Evolutionary conservation across 2,797 vertebrate species (phyloP), one percentile per base, ranked within the genome.

Genomic region (Acipenser oxyrinchus): DNA sequence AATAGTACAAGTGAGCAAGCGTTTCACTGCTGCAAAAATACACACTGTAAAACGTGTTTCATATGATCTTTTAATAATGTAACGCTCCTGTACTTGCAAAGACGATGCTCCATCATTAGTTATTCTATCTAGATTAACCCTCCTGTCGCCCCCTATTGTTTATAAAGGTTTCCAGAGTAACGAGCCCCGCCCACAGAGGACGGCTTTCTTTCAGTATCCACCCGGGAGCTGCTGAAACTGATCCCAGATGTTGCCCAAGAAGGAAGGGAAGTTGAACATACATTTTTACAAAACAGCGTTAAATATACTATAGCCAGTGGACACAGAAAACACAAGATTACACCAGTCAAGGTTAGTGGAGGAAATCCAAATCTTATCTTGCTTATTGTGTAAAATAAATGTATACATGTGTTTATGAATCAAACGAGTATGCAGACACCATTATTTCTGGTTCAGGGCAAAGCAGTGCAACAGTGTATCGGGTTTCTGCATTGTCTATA

Each of bases 221-320:
- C 10, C 6, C 11, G 9, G 55, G 11, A 58, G 55, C 55, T 58
- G 55, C 55, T 58, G 10, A 58, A 58, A 58, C 55, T 7, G 55
- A 58, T n/a, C 10, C 55, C 55, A 58, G 55, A 58, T 58, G 55
- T 58, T 58, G 55, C 55, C 55, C 12, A 58, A 58, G 55, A 58
- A 58, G 55, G 55, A 11, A 58, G 55, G 55, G 55, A 58, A 58
- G 55, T 58, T 58, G 23, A 37, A 37, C 4, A 37, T 37, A 37
- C 23, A 37, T 37, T 37, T 37, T 37, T 37, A 37, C 23, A 18
- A 18, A 18, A 18, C 23, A 37, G 23, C 23, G 23, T 37, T 2
- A 37, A 37, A 37, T 3, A 37, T 13, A n/a, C 6, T 58, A 13
- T 58, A 6, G 13, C 55, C 1, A 10, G 10, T n/a, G 55, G 55